These are phyloP conservation scores for Hybognathus amarus DNA, from an alignment of 2,797 vertebrate species.

Conservation along the genomic window DNA sequence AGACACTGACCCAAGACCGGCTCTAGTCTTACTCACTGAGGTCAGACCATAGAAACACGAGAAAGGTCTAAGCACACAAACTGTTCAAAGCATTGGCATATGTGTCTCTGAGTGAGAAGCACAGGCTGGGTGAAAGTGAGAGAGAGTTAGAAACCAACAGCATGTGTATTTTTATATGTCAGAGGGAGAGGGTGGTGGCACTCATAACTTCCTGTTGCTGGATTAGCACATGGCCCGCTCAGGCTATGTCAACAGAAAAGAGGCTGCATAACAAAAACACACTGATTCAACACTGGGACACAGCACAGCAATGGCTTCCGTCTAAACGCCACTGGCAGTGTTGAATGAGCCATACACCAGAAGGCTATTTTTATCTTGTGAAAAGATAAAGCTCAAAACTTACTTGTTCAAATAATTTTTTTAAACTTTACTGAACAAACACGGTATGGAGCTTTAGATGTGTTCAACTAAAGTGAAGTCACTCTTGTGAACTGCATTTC, in stretches of 20 bases:
- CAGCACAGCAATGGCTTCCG: slow-evolving; percentile 23
- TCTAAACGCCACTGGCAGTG: slow-evolving; percentile 3
- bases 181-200: slow-evolving; percentile 49
- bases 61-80: slow-evolving; percentile 13
- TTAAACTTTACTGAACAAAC: background rate
- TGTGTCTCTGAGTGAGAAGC: slow-evolving; percentile 9
- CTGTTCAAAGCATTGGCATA: slow-evolving; percentile 26
- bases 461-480: background rate
- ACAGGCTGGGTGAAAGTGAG: slow-evolving; percentile 11
- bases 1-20: background rate
- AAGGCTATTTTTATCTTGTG: slow-evolving; percentile 12
- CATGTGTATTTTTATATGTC: slow-evolving; percentile 28
- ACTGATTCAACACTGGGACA: slow-evolving; percentile 69
- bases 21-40: slow-evolving; percentile 8
- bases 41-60: slow-evolving; percentile 39
- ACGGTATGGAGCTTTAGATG: background rate
- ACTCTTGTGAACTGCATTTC: background rate
- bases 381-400: slow-evolving; percentile 17
- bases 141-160: background rate
- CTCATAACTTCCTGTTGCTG: slow-evolving; percentile 67
- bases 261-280: slow-evolving; percentile 67
- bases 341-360: slow-evolving; percentile 8
- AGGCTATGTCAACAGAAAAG: slow-evolving; percentile 75
- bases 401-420: background rate
- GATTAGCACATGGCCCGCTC: slow-evolving; percentile 66